Conservation (phyloP, 2,797 vertebrate species). For the Fratercula arctica region DNA sequence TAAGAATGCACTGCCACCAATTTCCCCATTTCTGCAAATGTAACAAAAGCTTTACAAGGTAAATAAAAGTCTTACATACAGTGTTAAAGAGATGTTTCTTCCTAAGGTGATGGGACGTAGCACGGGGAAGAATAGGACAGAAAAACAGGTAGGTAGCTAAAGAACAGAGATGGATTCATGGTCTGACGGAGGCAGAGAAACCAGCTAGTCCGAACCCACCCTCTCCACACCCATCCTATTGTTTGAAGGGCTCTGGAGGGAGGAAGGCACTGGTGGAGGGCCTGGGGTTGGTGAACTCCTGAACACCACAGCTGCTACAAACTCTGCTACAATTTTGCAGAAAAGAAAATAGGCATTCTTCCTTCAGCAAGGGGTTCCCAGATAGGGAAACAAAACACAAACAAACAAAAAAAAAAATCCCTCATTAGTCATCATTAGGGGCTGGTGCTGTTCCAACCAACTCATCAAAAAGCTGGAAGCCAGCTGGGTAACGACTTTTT, state of each 20-base stretch:
- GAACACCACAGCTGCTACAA: not conserved
- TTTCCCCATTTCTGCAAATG: not conserved
- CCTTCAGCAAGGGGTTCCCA: not conserved
- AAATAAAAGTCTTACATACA: not conserved
- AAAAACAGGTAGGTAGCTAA: rapidly evolving
- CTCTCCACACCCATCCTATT: rapidly evolving
- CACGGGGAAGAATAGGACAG: not conserved
- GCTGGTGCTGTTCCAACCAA: not conserved
- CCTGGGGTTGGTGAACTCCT: not conserved
- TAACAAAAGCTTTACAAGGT: not conserved
- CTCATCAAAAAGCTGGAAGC: not conserved
- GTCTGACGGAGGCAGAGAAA: not conserved
- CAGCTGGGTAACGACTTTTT: not conserved
- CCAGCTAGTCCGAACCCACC: rapidly evolving
- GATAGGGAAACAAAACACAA: not conserved
- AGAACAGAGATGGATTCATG: not conserved
- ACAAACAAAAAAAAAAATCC: rapidly evolving
- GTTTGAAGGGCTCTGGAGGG: not conserved
- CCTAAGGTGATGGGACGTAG: not conserved
- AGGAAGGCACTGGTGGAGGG: not conserved
- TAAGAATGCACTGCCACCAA: not conserved
- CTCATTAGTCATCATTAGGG: not conserved
- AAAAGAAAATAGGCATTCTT: not conserved
- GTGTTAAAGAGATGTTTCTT: not conserved
- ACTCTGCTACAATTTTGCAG: not conserved